Conservation (phyloP, 2,113 vertebrate species). For the Numenius arquata region DNA sequence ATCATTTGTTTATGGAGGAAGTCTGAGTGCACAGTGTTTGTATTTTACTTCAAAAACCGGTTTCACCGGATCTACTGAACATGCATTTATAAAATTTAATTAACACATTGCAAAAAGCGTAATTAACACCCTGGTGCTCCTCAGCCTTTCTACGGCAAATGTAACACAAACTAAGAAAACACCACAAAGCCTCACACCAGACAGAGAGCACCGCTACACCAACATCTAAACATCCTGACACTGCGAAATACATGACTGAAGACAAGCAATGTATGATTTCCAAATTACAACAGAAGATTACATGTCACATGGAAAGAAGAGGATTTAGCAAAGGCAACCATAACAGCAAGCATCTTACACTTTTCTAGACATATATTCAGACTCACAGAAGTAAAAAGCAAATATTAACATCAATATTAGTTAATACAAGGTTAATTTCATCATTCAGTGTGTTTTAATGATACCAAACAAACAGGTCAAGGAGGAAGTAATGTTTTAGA, state of each 20-base stretch:
- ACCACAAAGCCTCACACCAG: background rate
- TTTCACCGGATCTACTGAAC: constrained; percentile 46
- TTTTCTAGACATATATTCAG: background rate
- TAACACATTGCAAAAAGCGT: constrained; percentile 48
- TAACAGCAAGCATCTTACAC: background rate
- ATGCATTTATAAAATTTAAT: constrained; percentile 49
- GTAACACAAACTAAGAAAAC: background rate
- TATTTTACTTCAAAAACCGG: constrained; percentile 43
- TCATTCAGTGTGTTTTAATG: background rate
- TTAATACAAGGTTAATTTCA: background rate
- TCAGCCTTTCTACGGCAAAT: background rate
- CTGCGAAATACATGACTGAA: background rate
- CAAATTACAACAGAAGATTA: background rate
- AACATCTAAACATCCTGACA: background rate
- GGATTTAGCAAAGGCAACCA: background rate
- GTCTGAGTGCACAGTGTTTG: background rate
- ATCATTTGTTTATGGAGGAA: constrained; percentile 57
- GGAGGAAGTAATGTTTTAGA: no score
- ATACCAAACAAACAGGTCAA: background rate
- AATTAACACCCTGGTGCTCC: constrained; percentile 50
- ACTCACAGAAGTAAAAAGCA: background rate
- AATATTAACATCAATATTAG: background rate
- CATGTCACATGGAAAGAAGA: background rate
- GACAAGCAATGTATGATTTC: background rate
- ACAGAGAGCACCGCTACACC: background rate